Conservation (phyloP, 2,888 invertebrate genomes). For the Lepidochitona cinerea region DNA sequence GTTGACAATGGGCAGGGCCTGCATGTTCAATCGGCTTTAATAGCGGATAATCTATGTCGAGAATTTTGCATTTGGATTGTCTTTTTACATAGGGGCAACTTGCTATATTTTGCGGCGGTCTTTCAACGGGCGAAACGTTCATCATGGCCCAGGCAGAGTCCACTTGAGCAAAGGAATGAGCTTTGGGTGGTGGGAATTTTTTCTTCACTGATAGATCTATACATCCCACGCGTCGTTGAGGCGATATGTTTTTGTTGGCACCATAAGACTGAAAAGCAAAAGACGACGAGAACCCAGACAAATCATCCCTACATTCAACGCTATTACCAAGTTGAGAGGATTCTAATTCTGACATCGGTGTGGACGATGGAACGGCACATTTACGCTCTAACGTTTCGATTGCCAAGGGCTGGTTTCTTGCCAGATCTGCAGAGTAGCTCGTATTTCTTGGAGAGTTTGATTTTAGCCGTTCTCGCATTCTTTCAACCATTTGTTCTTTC, state of each 20-base stretch:
- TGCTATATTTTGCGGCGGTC: not conserved
- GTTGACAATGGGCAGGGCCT: not conserved
- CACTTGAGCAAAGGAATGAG: not conserved
- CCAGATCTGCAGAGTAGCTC: not conserved
- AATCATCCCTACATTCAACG: no score
- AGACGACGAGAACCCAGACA: not conserved
- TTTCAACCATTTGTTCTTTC: not conserved
- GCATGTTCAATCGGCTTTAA: not conserved
- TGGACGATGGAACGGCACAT: not conserved
- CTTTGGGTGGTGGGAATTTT: not conserved
- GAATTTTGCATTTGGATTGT: not conserved
- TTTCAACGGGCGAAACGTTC: not conserved
- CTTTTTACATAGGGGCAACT: not conserved
- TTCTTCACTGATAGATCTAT: not conserved
- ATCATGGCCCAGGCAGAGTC: not conserved
- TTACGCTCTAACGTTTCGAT: not conserved
- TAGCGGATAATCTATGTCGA: no score
- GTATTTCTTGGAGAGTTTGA: not conserved
- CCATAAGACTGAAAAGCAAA: no score
- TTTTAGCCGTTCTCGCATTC: not conserved
- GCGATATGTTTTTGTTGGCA: not conserved
- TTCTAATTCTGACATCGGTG: not conserved
- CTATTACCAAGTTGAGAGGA: not conserved
- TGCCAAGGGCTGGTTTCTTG: not conserved
- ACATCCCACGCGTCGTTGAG: not conserved